Percentiles rank a stretch among this genome's conserved stretches.
Conservation (phyloP, 1,140 invertebrate species). For the Drosophila carrolli region DNA sequence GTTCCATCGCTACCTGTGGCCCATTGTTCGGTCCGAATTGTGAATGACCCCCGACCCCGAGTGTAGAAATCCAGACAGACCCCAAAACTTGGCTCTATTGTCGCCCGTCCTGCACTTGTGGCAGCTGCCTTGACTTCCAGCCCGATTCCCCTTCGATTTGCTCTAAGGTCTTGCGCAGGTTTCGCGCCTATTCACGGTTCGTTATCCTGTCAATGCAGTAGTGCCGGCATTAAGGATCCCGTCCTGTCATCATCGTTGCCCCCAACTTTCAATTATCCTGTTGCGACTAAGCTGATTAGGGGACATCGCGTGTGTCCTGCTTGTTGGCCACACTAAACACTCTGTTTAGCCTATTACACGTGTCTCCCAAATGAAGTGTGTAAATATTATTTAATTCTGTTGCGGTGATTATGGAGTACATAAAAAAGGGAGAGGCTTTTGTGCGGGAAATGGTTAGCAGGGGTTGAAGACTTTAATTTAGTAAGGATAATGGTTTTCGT, state of each 20-base stretch:
- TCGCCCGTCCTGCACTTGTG: conserved; percentile 56
- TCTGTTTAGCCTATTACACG: conserved; percentile 76
- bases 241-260: conserved; percentile 40
- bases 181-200: conserved; percentile 81
- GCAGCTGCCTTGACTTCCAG: conserved; percentile 68
- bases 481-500: not conserved
- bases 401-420: conserved; percentile 44
- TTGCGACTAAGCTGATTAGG: conserved; percentile 59
- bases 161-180: conserved; percentile 40
- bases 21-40: conserved; percentile 62
- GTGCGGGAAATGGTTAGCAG: not conserved
- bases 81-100: conserved; percentile 49
- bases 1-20: conserved; percentile 67
- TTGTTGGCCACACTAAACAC: conserved; percentile 37
- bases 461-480: not conserved
- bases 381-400: conserved; percentile 67
- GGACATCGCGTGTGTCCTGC: conserved; percentile 45
- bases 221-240: conserved; percentile 50
- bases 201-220: conserved; percentile 79
- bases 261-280: conserved; percentile 14
- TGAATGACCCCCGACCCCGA: conserved; percentile 63
- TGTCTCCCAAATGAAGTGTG: conserved; percentile 65
- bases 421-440: conserved; percentile 11
- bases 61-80: conserved; percentile 21
- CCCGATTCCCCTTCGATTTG: conserved; percentile 7